These are phyloP conservation scores for Stenichneumon culpator DNA, from an alignment of 2,888 invertebrate genomes.

Conservation along the genomic window DNA sequence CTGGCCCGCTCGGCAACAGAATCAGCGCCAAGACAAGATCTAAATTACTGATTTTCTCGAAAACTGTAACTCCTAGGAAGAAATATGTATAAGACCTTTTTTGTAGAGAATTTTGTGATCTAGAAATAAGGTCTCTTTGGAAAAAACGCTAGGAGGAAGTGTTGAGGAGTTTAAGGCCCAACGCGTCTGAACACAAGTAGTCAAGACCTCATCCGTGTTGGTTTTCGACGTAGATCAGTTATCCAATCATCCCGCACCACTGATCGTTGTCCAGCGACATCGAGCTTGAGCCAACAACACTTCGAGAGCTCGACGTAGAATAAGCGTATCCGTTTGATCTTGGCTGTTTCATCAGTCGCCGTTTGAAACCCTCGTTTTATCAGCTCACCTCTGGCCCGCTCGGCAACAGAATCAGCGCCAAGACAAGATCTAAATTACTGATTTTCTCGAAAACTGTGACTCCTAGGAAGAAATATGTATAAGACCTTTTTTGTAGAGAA, in stretches of 20 bases:
- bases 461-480: background rate
- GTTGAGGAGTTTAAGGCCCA: background rate
- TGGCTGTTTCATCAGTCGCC: background rate
- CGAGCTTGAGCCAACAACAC: background rate
- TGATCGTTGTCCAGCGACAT: background rate
- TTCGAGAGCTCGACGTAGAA: background rate
- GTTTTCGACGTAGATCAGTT: background rate
- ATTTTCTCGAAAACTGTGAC: background rate
- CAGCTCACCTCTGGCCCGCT: conserved; percentile 3
- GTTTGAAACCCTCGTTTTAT: conserved; percentile 27
- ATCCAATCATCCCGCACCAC: background rate
- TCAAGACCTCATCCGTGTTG: no score
- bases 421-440: background rate
- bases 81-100: background rate
- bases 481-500: background rate
- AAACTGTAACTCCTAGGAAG: background rate
- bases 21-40: background rate
- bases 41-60: background rate
- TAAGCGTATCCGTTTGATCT: conserved; percentile 9
- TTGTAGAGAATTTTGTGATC: background rate
- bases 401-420: conserved; percentile 14
- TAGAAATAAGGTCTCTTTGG: background rate
- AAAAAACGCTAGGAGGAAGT: background rate
- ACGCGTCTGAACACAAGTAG: no score
- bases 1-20: conserved; percentile 8